Evolutionary conservation across 53 echinoderm and acorn worm genomes (phyloP).

Genomic region (Stichopus horrens): DNA sequence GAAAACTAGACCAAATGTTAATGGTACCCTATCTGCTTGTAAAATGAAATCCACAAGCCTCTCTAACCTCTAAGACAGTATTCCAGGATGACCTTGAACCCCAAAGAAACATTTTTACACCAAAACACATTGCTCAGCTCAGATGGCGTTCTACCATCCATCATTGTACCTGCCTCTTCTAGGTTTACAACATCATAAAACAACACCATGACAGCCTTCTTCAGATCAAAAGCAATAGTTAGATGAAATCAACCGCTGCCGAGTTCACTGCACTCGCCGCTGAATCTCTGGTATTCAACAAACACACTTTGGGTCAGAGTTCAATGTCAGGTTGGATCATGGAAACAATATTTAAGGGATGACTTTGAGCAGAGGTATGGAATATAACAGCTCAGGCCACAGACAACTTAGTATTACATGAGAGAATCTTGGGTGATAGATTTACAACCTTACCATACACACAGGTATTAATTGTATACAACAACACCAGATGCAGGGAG

Average conservation of each 20-base stretch:
- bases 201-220: not conserved
- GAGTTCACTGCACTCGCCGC: conserved; percentile 1
- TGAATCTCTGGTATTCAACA: not conserved
- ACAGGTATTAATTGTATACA: not conserved
- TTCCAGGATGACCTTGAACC: conserved; percentile 24
- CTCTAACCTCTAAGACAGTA: not conserved
- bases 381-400: not conserved
- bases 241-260: conserved; percentile 6
- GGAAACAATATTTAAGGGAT: not conserved
- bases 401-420: not conserved
- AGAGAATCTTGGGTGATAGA: not conserved
- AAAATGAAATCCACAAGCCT: not conserved
- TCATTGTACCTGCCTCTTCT: conserved; percentile 13
- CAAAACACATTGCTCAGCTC: conserved; percentile 7
- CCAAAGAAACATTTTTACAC: conserved; percentile 8
- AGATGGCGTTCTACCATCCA: not conserved
- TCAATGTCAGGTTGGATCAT: not conserved
- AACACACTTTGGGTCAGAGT: not conserved
- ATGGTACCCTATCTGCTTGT: conserved; percentile 31
- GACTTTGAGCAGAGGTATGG: not conserved
- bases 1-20: conserved; percentile 7
- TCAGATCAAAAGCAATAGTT: not conserved
- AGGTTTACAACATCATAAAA: conserved; percentile 33
- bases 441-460: not conserved
- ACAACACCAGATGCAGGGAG: not conserved